Base-by-base conservation (phyloP, 2,113 vertebrate species). In the Cephalopterus ornatus region DNA sequence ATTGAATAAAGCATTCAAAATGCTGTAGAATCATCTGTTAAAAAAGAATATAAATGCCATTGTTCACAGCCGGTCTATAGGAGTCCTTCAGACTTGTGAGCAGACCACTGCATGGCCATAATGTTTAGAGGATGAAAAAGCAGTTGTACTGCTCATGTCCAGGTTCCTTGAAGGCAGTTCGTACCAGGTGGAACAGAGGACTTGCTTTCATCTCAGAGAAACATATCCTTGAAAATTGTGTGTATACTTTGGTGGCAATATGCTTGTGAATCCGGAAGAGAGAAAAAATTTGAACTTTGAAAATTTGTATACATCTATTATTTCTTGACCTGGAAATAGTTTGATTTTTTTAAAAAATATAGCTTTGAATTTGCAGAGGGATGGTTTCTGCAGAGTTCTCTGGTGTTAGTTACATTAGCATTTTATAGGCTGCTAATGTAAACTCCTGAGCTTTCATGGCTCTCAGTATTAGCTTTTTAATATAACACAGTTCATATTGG, bases 381-480 rank as follows among this genome's bases (percentile, higher is more conserved):
- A 23, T 66, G 49, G 33, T 86, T 95, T 82, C 81, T 88, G 58
- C 46, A 27, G 58, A 62, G 20, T 66, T 88, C 50, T 46, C 62
- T 73, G n/a, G 20, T 61, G 21, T 41, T 87, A 82, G 66, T 68
- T 82, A 85, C 19, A 79, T 88, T 73, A 53, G 41, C 15, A 24
- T 89, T 94, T 94, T 85, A 91, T 79, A 79, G 28, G 66, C 44
- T 93, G 58, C 28, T 85, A 58, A 26, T 83, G 50, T 79, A 89
- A 95, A 92, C 87, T 86, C 56, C 44, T 56, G 56, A 78, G 84
- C 52, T 91, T 92, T 93, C 62, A 20, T 76, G 46, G 44, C 39
- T 63, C 41, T 91, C 30, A 21, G 26, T 89, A 63, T 91, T 67
- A 92, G 65, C 46, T 82, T 81, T 95, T 93, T 78, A 95, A 92